Evolutionary conservation across 2,113 vertebrate species (phyloP).

Genomic region (Uropsilus gracilis): DNA sequence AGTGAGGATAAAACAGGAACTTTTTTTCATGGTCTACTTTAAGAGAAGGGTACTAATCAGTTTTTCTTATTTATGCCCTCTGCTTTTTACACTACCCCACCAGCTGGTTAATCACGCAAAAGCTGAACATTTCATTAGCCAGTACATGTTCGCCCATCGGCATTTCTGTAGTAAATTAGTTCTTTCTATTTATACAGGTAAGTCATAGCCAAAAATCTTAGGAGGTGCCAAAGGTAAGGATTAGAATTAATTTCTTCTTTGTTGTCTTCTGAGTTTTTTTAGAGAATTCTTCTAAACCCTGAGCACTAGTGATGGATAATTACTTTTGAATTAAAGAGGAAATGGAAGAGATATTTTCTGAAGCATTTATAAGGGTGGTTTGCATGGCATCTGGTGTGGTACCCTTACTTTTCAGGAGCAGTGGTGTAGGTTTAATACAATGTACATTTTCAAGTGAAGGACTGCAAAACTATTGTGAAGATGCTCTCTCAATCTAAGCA

Average conservation of each 20-base stretch:
- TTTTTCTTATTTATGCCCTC: slow-evolving; percentile 94
- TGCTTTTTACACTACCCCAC: slow-evolving; percentile 94
- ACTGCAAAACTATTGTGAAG: not conserved
- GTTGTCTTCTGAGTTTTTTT: slow-evolving; percentile 64
- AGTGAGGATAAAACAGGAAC: slow-evolving; percentile 72
- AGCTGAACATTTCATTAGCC: slow-evolving; percentile 97
- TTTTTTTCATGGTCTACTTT: slow-evolving; percentile 86
- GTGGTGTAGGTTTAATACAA: not conserved
- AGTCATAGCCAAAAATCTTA: slow-evolving; percentile 90
- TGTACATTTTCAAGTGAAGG: not conserved
- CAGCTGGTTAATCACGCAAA: slow-evolving; percentile 96
- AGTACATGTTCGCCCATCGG: slow-evolving; percentile 95
- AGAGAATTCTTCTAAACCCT: slow-evolving; percentile 78
- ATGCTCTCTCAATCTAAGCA: not conserved
- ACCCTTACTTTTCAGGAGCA: slow-evolving; percentile 48
- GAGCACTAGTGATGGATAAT: slow-evolving; percentile 62
- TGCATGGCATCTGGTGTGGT: not conserved
- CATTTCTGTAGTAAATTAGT: slow-evolving; percentile 91
- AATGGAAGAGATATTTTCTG: slow-evolving; percentile 30
- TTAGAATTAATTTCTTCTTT: slow-evolving; percentile 84
- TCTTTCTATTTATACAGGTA: slow-evolving; percentile 93
- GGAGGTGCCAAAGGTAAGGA: slow-evolving; percentile 88
- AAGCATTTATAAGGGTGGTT: not conserved
- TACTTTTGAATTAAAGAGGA: slow-evolving; percentile 72
- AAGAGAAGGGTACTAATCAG: slow-evolving; percentile 94